phyloP scores from a whole-genome alignment of 1,140 invertebrate genomes.

The Trachymyrmex septentrionalis region DNA sequence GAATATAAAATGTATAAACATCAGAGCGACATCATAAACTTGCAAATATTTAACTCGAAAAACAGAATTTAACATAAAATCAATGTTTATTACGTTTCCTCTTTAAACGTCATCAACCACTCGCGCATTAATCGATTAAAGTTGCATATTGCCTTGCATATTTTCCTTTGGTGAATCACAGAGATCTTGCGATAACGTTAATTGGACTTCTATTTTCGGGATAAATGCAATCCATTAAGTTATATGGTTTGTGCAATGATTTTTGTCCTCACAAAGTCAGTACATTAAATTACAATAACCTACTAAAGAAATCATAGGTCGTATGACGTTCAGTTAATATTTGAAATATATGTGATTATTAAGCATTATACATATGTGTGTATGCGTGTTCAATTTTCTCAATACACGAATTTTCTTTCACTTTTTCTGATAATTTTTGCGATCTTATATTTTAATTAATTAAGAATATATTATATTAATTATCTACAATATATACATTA shows the following conservation, averaged over 20 bases:
- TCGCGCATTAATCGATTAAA: constrained; percentile 57
- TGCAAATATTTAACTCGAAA: constrained; percentile 51
- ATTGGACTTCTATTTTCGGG: constrained; percentile 52
- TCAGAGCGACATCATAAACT: neutral
- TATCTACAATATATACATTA: neutral
- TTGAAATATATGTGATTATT: constrained; percentile 4
- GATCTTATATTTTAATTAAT: neutral
- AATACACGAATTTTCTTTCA: neutral
- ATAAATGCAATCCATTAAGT: constrained; percentile 67
- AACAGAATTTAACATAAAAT: constrained; percentile 25
- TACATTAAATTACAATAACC: too few species aligned
- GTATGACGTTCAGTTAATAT: neutral
- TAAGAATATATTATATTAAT: neutral
- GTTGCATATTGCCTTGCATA: constrained; percentile 1
- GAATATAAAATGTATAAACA: constrained; percentile 19
- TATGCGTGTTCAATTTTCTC: neutral
- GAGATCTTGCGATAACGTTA: constrained; percentile 51
- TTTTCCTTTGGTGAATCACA: neutral
- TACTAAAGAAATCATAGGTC: too few species aligned
- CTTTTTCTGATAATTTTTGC: neutral
- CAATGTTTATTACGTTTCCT: constrained; percentile 32
- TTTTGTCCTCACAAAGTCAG: neutral
- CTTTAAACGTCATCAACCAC: neutral
- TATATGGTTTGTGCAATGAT: constrained; percentile 59
- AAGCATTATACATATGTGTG: too few species aligned